Percentiles rank a stretch among this genome's conserved stretches.
Conservation (phyloP, 92 coral and sea anemone genomes). For the Porites evermanni region DNA sequence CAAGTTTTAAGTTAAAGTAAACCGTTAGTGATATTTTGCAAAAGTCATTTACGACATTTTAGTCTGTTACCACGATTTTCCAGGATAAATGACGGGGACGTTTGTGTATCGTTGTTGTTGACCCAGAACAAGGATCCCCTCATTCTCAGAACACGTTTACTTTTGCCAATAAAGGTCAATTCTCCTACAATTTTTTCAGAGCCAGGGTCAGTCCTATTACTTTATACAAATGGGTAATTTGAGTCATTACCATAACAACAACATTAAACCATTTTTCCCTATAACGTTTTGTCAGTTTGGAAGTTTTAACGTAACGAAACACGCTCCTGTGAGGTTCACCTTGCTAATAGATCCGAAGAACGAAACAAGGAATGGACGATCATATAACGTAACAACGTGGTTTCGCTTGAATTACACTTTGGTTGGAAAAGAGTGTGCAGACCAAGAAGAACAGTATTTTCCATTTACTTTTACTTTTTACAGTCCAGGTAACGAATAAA, state of each 20-base stretch:
- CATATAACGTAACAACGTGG: constrained; percentile 1
- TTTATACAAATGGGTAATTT: too few relatives aligned
- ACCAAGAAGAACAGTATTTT: not conserved
- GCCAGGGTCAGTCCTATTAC: too few relatives aligned
- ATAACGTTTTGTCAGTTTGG: not conserved
- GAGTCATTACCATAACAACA: not conserved
- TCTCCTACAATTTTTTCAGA: too few relatives aligned
- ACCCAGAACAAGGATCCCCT: too few relatives aligned
- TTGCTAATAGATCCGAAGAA: not conserved
- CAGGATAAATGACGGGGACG: too few relatives aligned
- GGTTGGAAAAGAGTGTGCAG: not conserved
- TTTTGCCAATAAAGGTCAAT: too few relatives aligned
- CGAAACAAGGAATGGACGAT: not conserved
- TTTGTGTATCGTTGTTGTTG: too few relatives aligned
- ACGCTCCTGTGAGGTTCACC: not conserved
- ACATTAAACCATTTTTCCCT: not conserved
- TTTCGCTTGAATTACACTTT: not conserved
- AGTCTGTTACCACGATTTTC: too few relatives aligned
- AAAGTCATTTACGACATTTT: too few relatives aligned
- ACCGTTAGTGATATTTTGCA: too few relatives aligned
- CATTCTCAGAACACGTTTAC: too few relatives aligned
- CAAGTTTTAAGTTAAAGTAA: too few relatives aligned
- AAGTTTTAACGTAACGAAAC: not conserved
- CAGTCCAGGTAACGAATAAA: not conserved
- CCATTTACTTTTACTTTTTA: not conserved